These are phyloP conservation scores for Drosophila stalkeri DNA, from an alignment of 2,888 invertebrate genomes.

Conservation along the genomic window DNA sequence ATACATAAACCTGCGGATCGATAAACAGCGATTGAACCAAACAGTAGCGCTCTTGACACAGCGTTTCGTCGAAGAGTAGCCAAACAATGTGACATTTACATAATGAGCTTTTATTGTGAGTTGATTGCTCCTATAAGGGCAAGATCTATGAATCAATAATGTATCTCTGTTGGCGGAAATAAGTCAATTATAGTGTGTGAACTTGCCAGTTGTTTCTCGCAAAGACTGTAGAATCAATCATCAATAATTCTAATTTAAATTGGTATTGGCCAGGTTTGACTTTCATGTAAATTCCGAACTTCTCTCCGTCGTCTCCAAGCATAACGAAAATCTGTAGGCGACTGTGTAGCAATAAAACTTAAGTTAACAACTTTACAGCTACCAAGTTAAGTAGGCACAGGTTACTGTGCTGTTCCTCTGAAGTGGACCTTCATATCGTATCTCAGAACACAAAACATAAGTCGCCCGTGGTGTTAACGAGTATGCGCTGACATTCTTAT, in stretches of 20 bases:
- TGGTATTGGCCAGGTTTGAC: not conserved
- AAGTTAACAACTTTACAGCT: slow-evolving; percentile 73
- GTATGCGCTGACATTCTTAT: slow-evolving; percentile 12
- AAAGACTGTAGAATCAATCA: slow-evolving; percentile 4
- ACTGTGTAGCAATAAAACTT: slow-evolving; percentile 66
- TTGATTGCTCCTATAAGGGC: slow-evolving; percentile 38
- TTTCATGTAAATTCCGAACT: slow-evolving; percentile 23
- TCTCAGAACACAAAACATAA: not conserved
- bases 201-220: not conserved
- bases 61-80: slow-evolving; percentile 15
- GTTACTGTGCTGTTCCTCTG: slow-evolving; percentile 21
- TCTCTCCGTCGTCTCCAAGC: not conserved
- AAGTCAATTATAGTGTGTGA: slow-evolving; percentile 24
- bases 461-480: slow-evolving; percentile 19
- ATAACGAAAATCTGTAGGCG: slow-evolving; percentile 45
- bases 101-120: slow-evolving; percentile 80
- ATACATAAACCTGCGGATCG: slow-evolving; percentile 36
- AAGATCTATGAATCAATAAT: slow-evolving; percentile 1
- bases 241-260: slow-evolving; percentile 5
- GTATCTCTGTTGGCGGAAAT: slow-evolving; percentile 18
- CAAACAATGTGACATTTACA: slow-evolving; percentile 73
- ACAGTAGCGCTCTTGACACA: slow-evolving; percentile 55
- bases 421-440: slow-evolving; percentile 21
- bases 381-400: slow-evolving; percentile 43
- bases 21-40: slow-evolving; percentile 34